Evolutionary conservation across 2,797 vertebrate genomes (phyloP), one percentile per base, ranked within the genome.

Genomic region (Siniperca scherzeri): DNA sequence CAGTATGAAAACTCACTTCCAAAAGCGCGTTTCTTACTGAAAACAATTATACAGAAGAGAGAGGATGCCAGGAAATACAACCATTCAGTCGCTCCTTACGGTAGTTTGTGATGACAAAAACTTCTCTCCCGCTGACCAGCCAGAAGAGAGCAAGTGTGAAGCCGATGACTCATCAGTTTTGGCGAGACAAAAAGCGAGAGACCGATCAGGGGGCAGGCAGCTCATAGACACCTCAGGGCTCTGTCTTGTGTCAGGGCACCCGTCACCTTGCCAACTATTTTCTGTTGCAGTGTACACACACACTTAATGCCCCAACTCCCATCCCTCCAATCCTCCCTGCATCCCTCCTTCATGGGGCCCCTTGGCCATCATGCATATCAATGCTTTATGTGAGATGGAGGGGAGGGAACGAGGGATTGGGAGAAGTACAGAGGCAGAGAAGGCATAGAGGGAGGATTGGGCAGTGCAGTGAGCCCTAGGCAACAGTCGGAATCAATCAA

Each of bases 401-500:
- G 88, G 89, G 92, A 90, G 87, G 83, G 78, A 86, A 78, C 27
- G 16, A 78, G 75, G 83, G 88, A 91, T 87, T 89, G 84, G 83
- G 90, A 86, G 84, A 84, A 77, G 78, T 85, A 77, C 68, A 82
- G 81, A 85, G 79, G 76, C 82, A 90, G 85, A 33, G 80, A 86
- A 91, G 91, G 93, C 90, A 87, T 62, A 50, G 87, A 92, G 80
- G 89, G 88, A 93, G 94, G 93, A 94, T 93, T 93, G 92, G 92
- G 91, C 91, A 95, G 94, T 92, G 94, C 93, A 94, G 91, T 77
- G 91, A 95, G 92, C 93, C 94, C 95, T 88, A 86, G 93, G 94
- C 95, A 96, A 94, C 94, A 94, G 94, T 92, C 90, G 44, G 79
- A 96, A 97, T 97, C 95, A 97, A 97, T 97, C 96, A 95, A 93